These are phyloP conservation scores for Lontra canadensis DNA, from an alignment of 2,113 vertebrate species.

Conservation along the genomic window DNA sequence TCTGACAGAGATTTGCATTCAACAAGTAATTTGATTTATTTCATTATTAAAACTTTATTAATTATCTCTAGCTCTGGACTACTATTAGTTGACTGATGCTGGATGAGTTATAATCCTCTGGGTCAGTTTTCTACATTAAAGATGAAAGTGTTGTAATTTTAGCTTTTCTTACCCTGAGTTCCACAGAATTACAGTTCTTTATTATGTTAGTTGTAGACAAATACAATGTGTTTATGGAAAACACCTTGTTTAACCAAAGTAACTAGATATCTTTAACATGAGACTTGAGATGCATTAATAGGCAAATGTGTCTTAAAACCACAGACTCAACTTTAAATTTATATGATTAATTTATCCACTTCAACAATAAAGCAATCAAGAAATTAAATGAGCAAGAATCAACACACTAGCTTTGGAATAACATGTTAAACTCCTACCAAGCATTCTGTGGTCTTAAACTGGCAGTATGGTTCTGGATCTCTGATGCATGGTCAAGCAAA, in stretches of 20 bases:
- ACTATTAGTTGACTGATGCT: background rate
- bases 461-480: conserved; percentile 13
- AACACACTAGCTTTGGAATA: background rate
- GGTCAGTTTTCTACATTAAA: background rate
- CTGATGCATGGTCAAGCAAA: background rate
- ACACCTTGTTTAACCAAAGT: background rate
- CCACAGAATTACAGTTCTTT: background rate
- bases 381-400: conserved; percentile 35
- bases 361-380: conserved; percentile 20
- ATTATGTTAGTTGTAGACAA: background rate
- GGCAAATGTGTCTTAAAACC: background rate
- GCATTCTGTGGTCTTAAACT: conserved; percentile 3
- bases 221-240: background rate
- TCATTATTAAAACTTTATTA: conserved; percentile 9
- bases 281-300: background rate
- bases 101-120: background rate
- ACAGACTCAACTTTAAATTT: background rate
- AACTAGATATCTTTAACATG: background rate
- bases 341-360: conserved; percentile 10
- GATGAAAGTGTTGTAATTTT: background rate
- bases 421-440: conserved; percentile 22
- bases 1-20: background rate
- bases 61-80: background rate
- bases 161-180: background rate
- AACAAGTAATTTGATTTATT: background rate